These are phyloP conservation scores for Schizaphis graminum DNA, from an alignment of 2,888 invertebrate genomes.

Conservation along the genomic window DNA sequence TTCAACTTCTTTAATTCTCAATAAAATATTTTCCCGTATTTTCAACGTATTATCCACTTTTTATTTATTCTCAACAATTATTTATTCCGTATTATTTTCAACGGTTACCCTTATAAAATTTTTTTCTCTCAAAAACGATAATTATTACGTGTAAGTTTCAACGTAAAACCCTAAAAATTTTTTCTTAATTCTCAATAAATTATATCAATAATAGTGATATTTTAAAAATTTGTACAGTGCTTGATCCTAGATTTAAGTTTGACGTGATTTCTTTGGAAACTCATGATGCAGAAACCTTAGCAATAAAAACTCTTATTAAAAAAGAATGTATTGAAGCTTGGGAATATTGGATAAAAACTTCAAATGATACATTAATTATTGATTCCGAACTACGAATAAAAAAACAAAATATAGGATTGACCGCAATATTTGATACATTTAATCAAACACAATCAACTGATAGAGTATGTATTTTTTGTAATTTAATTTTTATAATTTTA, in stretches of 20 bases:
- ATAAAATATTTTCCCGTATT: too few species aligned
- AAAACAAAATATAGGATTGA: conserved; percentile 1
- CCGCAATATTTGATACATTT: conserved; percentile 5
- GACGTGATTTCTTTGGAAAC: not conserved
- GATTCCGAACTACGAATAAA: not conserved
- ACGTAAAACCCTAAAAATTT: too few species aligned
- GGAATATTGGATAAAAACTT: conserved; percentile 11
- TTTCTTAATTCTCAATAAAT: too few species aligned
- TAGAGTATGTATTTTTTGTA: not conserved
- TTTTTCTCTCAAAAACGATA: too few species aligned
- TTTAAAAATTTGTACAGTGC: conserved; percentile 4
- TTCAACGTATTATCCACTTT: too few species aligned
- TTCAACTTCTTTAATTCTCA: too few species aligned
- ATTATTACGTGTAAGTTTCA: too few species aligned
- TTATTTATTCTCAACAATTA: too few species aligned
- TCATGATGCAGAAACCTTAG: not conserved
- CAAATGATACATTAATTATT: conserved; percentile 5
- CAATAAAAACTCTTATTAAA: conserved; percentile 12
- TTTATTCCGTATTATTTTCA: too few species aligned
- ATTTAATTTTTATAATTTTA: conserved; percentile 4
- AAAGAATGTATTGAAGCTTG: not conserved
- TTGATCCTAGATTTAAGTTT: conserved; percentile 13
- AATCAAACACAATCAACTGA: conserved; percentile 12
- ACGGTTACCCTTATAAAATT: too few species aligned
- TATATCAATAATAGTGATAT: not conserved